Conservation (phyloP, 2,888 invertebrate genomes). For the Timema cristinae region DNA sequence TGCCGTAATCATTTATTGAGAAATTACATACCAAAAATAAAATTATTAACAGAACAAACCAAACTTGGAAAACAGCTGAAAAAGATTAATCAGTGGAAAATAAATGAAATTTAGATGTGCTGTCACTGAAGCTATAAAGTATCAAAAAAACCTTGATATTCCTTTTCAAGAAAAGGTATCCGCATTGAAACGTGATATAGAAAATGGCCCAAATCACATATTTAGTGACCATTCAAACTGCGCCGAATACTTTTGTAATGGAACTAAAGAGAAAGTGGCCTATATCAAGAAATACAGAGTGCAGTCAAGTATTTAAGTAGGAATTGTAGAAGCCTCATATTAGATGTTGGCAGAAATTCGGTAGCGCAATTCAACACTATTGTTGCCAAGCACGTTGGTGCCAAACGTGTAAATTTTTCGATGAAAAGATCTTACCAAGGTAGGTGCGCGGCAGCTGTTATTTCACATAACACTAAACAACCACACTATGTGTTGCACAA, state of each 20-base stretch:
- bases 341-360: slow-evolving; percentile 22
- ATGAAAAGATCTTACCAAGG: slow-evolving; percentile 20
- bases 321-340: slow-evolving; percentile 21
- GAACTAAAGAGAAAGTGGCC: neutral
- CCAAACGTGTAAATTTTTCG: slow-evolving; percentile 24
- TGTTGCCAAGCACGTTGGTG: slow-evolving; percentile 22
- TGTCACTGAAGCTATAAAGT: slow-evolving; percentile 20
- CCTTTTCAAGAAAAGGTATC: neutral
- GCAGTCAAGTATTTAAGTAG: slow-evolving; percentile 18
- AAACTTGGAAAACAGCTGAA: slow-evolving; percentile 6
- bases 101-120: slow-evolving; percentile 17
- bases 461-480: slow-evolving; percentile 18
- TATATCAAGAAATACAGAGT: slow-evolving; percentile 23
- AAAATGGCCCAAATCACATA: slow-evolving; percentile 26
- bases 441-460: slow-evolving; percentile 20
- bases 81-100: neutral
- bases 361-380: slow-evolving; percentile 18
- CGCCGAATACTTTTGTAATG: slow-evolving; percentile 20
- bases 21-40: slow-evolving; percentile 9
- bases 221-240: slow-evolving; percentile 26
- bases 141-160: neutral
- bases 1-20: slow-evolving; percentile 6
- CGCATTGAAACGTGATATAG: slow-evolving; percentile 12
- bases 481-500: neutral
- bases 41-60: slow-evolving; percentile 14